Percentiles rank a stretch among this genome's conserved stretches.
phyloP scores from a whole-genome alignment of 2,113 vertebrate genomes.

The Myxocyprinus asiaticus region DNA sequence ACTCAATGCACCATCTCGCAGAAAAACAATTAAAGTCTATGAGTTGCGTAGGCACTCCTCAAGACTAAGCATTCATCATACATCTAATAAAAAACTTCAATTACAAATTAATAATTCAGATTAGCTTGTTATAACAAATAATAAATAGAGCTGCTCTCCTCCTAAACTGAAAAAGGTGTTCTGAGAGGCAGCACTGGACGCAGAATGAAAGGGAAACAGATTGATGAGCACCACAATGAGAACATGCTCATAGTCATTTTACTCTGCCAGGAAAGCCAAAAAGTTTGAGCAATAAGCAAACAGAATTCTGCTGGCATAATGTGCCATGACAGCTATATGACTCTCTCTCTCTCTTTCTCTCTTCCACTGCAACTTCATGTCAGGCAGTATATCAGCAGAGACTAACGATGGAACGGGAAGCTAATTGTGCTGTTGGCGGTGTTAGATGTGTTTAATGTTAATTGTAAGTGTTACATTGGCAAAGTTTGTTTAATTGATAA shows the following conservation, averaged over 20 bases:
- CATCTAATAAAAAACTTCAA: constrained; percentile 29
- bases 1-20: background rate
- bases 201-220: constrained; percentile 18
- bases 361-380: constrained; percentile 21
- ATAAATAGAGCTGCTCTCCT: constrained; percentile 20
- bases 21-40: background rate
- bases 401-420: constrained; percentile 30
- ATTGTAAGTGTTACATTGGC: constrained; percentile 65
- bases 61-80: constrained; percentile 21
- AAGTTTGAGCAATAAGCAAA: constrained; percentile 28
- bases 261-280: constrained; percentile 40
- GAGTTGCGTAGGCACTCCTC: background rate
- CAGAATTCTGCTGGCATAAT: constrained; percentile 46
- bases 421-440: constrained; percentile 47
- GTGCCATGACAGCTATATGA: constrained; percentile 31
- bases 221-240: constrained; percentile 35
- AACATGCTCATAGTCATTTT: constrained; percentile 37
- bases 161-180: constrained; percentile 3
- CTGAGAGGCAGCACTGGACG: background rate
- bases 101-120: constrained; percentile 42
- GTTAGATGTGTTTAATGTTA: constrained; percentile 60
- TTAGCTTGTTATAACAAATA: constrained; percentile 32
- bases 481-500: constrained; percentile 50
- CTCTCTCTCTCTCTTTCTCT: constrained; percentile 39
- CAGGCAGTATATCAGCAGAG: constrained; percentile 24